Conservation (phyloP, 2,797 vertebrate genomes). For the Argya squamiceps region DNA sequence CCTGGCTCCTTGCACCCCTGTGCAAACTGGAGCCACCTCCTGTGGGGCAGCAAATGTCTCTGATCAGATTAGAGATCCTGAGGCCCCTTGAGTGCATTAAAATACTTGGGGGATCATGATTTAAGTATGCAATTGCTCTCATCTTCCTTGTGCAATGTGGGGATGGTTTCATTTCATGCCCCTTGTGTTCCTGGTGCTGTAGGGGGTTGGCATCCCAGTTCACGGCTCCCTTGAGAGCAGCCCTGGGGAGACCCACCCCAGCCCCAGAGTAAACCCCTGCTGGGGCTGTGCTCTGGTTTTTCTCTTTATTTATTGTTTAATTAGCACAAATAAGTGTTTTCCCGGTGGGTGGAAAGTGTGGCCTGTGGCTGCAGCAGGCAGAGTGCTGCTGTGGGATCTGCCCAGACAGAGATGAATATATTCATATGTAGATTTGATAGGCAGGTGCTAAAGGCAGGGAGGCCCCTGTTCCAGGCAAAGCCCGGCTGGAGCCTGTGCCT, state of each 20-base stretch:
- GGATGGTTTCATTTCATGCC: not conserved
- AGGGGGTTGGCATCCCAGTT: no score
- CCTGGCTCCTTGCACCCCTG: not conserved
- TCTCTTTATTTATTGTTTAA: not conserved
- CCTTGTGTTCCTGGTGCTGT: accelerated
- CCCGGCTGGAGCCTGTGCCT: not conserved
- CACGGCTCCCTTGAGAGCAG: not conserved
- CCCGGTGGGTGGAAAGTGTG: not conserved
- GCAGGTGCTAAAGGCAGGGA: not conserved
- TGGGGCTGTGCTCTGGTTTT: not conserved
- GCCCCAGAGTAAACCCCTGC: not conserved
- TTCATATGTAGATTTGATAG: accelerated
- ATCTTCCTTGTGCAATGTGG: not conserved
- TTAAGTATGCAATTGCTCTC: not conserved
- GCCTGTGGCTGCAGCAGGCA: not conserved
- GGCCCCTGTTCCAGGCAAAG: not conserved
- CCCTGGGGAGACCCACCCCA: not conserved
- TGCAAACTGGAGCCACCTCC: not conserved
- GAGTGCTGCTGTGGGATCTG: not conserved
- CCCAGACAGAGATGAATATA: not conserved
- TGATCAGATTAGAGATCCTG: not conserved
- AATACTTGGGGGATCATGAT: not conserved
- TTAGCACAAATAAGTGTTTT: not conserved
- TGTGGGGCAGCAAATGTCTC: not conserved
- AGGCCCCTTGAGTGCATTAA: not conserved